These are phyloP conservation scores for Temnothorax curvispinosus DNA, from an alignment of 1,140 invertebrate genomes.

Conservation along the genomic window DNA sequence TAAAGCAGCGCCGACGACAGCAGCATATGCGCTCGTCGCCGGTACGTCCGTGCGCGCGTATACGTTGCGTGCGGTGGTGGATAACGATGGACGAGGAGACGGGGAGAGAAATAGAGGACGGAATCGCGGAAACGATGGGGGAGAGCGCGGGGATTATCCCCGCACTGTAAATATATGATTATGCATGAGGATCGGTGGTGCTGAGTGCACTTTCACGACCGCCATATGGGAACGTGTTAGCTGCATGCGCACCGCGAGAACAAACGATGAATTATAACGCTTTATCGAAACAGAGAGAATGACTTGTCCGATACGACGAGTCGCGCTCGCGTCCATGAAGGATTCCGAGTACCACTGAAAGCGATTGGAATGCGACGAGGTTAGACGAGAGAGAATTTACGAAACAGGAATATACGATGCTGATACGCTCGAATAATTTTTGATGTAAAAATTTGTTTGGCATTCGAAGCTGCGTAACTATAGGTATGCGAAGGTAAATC, in stretches of 20 bases:
- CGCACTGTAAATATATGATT: conserved; percentile 82
- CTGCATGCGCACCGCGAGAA: conserved; percentile 52
- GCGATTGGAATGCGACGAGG: not conserved
- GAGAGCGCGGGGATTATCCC: conserved; percentile 30
- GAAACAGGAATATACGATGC: not conserved
- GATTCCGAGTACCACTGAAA: not conserved
- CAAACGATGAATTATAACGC: conserved; percentile 73
- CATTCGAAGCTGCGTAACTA: not conserved
- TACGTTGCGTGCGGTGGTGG: conserved; percentile 61
- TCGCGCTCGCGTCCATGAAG: not conserved
- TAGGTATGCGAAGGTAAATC: not conserved
- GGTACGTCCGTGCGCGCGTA: conserved; percentile 53
- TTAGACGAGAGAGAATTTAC: not conserved
- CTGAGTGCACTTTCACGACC: conserved; percentile 80
- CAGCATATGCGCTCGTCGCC: conserved; percentile 68
- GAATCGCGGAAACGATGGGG: conserved; percentile 46
- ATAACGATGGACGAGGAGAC: conserved; percentile 28
- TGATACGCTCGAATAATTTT: conserved; percentile 11
- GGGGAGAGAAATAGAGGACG: not conserved
- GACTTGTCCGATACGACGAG: conserved; percentile 7
- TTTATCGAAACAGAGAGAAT: conserved; percentile 67
- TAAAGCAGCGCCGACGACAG: conserved; percentile 73
- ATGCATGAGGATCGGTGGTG: conserved; percentile 78
- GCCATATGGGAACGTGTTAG: conserved; percentile 55
- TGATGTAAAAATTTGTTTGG: conserved; percentile 23